A percentile compares a stretch with the other conserved stretches of the same genome.
phyloP scores from a whole-genome alignment of 1,140 invertebrate genomes.

The Drosophila equinoxialis region DNA sequence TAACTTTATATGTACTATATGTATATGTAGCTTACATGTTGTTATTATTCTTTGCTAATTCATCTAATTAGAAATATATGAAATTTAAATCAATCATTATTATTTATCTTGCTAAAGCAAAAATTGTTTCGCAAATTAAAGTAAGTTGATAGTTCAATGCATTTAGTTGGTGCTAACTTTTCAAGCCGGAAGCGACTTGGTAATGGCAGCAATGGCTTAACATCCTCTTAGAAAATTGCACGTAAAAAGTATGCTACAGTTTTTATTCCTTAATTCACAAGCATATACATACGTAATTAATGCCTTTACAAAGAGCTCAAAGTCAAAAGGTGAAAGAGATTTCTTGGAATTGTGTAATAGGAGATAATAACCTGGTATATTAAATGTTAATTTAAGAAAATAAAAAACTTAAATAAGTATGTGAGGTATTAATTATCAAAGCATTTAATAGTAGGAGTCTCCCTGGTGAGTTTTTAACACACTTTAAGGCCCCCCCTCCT shows the following conservation, averaged over 20 bases:
- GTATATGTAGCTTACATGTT: too few relatives aligned
- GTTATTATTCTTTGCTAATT: too few relatives aligned
- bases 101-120: too few relatives aligned
- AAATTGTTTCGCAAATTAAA: too few relatives aligned
- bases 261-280: not conserved
- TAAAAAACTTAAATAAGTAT: not conserved
- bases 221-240: not conserved
- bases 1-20: not conserved
- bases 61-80: too few relatives aligned
- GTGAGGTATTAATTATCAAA: constrained; percentile 3
- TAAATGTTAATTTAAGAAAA: not conserved
- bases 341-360: not conserved
- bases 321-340: not conserved
- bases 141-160: too few relatives aligned
- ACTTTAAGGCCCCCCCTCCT: not conserved
- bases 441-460: not conserved
- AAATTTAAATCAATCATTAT: too few relatives aligned
- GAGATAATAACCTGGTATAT: too few relatives aligned
- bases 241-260: not conserved
- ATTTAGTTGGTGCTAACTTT: too few relatives aligned
- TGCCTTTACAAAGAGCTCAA: not conserved
- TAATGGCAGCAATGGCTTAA: too few relatives aligned
- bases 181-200: too few relatives aligned
- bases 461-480: not conserved
- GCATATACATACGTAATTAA: not conserved